Conservation (phyloP, 2,113 vertebrate genomes). For the Gracilinanus agilis region DNA sequence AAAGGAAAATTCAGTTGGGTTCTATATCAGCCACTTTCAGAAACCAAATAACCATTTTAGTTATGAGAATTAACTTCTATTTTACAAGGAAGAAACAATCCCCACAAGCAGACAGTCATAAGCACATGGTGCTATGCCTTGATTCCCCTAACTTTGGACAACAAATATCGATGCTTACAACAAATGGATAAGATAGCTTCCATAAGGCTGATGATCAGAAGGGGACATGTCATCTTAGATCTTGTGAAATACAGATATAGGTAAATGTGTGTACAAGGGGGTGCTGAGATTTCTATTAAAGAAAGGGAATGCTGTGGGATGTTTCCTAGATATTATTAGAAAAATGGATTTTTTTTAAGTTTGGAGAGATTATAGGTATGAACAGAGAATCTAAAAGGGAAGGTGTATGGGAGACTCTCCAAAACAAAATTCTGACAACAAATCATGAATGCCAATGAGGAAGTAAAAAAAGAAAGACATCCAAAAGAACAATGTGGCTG, state of each 20-base stretch:
- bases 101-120: neutral
- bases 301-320: constrained; percentile 17
- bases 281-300: neutral
- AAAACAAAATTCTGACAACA: neutral
- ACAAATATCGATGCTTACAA: neutral
- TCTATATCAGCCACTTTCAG: neutral
- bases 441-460: neutral
- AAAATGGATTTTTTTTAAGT: neutral
- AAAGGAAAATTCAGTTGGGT: neutral
- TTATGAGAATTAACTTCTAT: neutral
- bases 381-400: neutral
- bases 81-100: neutral
- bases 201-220: neutral
- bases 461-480: neutral
- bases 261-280: neutral
- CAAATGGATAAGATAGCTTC: neutral
- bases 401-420: neutral
- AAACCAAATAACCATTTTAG: neutral
- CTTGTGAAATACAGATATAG: neutral
- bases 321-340: neutral
- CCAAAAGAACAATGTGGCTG: neutral
- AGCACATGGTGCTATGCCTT: neutral
- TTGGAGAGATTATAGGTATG: neutral
- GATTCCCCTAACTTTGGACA: neutral
- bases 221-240: neutral